Percentiles rank a stretch among this genome's conserved stretches.
phyloP scores from a whole-genome alignment of 2,113 vertebrate genomes.

The Crypturellus undulatus region DNA sequence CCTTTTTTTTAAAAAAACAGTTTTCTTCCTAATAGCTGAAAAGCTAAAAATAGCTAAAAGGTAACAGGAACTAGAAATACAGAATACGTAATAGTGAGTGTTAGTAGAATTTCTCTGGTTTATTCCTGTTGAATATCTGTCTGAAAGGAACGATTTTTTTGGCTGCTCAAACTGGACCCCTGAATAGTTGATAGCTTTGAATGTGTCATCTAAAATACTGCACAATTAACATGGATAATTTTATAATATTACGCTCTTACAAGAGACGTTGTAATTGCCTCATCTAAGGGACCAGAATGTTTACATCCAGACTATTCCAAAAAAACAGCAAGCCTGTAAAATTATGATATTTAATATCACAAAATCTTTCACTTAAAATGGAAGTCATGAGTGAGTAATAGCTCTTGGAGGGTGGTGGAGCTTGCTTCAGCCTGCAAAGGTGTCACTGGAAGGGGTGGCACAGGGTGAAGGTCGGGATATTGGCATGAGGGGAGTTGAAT shows the following conservation, averaged over 20 bases:
- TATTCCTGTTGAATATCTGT: neutral
- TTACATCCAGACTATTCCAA: neutral
- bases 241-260: neutral
- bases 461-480: neutral
- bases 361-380: neutral
- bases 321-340: neutral
- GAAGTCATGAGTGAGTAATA: neutral
- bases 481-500: neutral
- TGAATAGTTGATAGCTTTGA: neutral
- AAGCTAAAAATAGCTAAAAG: neutral
- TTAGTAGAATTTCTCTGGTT: neutral
- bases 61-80: neutral
- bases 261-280: slow-evolving; percentile 23
- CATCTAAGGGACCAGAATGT: neutral
- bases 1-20: neutral
- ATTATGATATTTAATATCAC: neutral
- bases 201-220: slow-evolving; percentile 11
- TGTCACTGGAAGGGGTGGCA: neutral
- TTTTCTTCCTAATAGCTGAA: neutral
- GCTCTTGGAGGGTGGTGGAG: neutral
- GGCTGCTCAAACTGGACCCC: neutral
- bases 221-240: neutral
- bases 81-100: neutral
- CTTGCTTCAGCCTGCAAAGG: neutral
- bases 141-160: neutral